Conservation (phyloP, 2,797 vertebrate genomes). For the Chiloscyllium punctatum region DNA sequence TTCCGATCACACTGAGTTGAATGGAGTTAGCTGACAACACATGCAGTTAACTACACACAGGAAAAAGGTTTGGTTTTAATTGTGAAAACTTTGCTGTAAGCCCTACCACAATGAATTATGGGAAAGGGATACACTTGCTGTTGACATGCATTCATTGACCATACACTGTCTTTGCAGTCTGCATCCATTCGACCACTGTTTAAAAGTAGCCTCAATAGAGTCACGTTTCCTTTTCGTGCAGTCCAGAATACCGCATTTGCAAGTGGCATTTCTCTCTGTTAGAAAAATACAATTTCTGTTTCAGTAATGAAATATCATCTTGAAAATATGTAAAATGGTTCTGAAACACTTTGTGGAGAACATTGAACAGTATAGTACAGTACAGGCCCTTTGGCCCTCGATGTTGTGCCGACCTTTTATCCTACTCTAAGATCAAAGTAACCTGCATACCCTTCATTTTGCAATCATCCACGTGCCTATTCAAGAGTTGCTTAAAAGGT, state of each 20-base stretch:
- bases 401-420: too few relatives aligned
- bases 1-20: not conserved
- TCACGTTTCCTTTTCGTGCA: conserved; percentile 84
- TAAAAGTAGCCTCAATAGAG: conserved; percentile 85
- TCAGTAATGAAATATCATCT: not conserved
- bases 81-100: conserved; percentile 33
- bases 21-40: not conserved
- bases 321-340: not conserved
- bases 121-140: conserved; percentile 49
- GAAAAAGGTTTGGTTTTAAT: not conserved
- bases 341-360: not conserved
- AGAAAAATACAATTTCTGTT: conserved; percentile 38
- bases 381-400: too few relatives aligned
- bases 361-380: too few relatives aligned
- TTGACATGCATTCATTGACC: conserved; percentile 53
- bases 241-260: conserved; percentile 97
- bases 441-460: too few relatives aligned
- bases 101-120: conserved; percentile 44
- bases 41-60: not conserved
- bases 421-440: too few relatives aligned
- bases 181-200: conserved; percentile 92
- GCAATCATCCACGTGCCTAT: too few relatives aligned
- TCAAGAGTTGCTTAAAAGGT: too few relatives aligned
- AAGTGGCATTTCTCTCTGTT: conserved; percentile 93
- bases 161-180: conserved; percentile 96